Conservation (phyloP, 1,140 invertebrate species). For the Augochlora pura region DNA sequence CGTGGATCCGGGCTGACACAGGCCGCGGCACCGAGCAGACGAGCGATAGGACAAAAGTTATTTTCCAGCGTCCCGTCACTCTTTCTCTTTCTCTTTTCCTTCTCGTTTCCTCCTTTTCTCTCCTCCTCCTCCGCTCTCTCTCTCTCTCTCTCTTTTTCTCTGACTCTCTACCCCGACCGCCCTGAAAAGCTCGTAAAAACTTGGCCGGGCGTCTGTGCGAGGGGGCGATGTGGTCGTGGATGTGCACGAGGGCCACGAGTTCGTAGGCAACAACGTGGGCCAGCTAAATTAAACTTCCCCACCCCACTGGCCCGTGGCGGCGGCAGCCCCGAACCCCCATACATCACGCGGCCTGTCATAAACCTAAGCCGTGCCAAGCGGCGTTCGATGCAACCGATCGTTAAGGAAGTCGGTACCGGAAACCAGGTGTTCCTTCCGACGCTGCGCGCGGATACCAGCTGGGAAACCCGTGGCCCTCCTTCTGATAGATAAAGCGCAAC, state of each 20-base stretch:
- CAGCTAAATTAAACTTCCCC: conserved; percentile 71
- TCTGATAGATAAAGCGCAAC: conserved; percentile 10
- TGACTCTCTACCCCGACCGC: neutral
- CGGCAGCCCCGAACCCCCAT: conserved; percentile 40
- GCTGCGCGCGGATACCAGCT: neutral
- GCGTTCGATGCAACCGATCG: conserved; percentile 53
- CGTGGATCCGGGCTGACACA: too few relatives aligned
- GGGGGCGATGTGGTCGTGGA: conserved; percentile 13
- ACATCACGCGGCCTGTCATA: conserved; percentile 65
- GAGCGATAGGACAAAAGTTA: conserved; percentile 47
- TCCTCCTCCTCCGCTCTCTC: neutral
- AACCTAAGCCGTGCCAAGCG: conserved; percentile 51
- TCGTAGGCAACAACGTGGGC: conserved; percentile 46
- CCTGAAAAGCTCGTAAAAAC: conserved; percentile 44
- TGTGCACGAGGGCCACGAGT: conserved; percentile 30
- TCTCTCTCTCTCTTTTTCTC: neutral
- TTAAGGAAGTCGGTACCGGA: conserved; percentile 47
- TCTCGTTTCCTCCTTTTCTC: neutral
- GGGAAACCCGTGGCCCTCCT: neutral
- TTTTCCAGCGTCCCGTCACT: conserved; percentile 19
- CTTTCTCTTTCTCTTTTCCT: neutral
- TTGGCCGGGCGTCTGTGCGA: conserved; percentile 14
- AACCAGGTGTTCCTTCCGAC: conserved; percentile 51
- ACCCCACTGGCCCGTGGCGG: conserved; percentile 1
- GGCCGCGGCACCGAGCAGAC: neutral